A percentile compares a stretch with the other conserved stretches of the same genome.
phyloP scores from a whole-genome alignment of 2,797 vertebrate species.

The Pagetopsis macropterus region DNA sequence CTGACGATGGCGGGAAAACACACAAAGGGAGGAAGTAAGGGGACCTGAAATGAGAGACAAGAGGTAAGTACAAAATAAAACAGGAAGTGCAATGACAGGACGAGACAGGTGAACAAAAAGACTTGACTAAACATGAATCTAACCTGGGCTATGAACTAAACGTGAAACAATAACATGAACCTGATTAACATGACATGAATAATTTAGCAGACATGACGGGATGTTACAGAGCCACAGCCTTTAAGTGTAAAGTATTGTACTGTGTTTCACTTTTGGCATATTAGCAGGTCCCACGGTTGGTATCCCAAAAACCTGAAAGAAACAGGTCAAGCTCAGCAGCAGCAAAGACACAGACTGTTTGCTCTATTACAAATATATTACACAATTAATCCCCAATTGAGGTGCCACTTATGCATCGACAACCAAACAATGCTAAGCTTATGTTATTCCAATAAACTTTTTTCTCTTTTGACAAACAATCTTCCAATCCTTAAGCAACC shows the following conservation, averaged over 20 bases:
- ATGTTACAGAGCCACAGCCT: slow-evolving; percentile 3
- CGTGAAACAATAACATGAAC: no score
- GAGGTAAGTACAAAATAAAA: no score
- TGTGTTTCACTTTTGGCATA: slow-evolving; percentile 12
- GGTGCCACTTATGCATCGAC: neutral
- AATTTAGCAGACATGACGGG: no score
- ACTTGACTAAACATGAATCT: no score
- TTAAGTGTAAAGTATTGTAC: slow-evolving; percentile 36
- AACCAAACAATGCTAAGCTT: neutral
- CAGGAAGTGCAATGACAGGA: no score
- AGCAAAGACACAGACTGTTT: neutral
- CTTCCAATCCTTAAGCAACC: slow-evolving; percentile 6
- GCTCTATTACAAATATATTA: neutral
- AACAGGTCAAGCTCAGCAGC: slow-evolving; percentile 13
- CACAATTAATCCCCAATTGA: neutral
- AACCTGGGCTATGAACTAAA: no score
- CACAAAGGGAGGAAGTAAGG: no score
- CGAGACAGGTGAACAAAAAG: no score
- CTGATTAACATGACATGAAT: no score
- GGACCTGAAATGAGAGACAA: no score
- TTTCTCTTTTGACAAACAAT: neutral
- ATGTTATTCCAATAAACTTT: neutral
- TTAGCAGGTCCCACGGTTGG: slow-evolving; percentile 9
- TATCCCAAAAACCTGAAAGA: slow-evolving; percentile 16
- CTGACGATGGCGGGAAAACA: no score